phyloP scores from a whole-genome alignment of 2,888 invertebrate species.

The Phymatocera aterrima region DNA sequence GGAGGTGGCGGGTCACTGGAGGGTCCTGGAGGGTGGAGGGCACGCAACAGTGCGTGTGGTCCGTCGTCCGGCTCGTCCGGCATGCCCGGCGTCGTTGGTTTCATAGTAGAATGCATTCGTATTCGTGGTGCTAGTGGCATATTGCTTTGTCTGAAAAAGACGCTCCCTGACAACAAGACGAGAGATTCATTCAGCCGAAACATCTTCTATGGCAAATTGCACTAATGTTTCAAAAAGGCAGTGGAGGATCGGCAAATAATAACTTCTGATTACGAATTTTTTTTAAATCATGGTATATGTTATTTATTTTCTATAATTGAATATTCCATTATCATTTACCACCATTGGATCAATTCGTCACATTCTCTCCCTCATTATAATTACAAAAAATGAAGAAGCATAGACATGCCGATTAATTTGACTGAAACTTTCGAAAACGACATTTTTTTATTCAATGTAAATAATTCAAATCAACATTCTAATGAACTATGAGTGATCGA shows the following conservation, averaged over 20 bases:
- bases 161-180: constrained; percentile 10
- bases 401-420: too few relatives aligned
- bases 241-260: neutral
- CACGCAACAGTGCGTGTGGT: constrained; percentile 62
- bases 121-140: constrained; percentile 55
- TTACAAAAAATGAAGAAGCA: too few relatives aligned
- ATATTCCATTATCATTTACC: too few relatives aligned
- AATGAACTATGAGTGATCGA: too few relatives aligned
- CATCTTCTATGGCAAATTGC: neutral
- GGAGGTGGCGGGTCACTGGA: too few relatives aligned
- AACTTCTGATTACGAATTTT: neutral
- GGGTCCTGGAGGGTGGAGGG: constrained; percentile 33
- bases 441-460: too few relatives aligned
- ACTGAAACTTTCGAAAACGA: too few relatives aligned
- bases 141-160: constrained; percentile 61
- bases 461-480: too few relatives aligned
- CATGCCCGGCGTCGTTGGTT: constrained; percentile 47
- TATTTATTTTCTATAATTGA: too few relatives aligned
- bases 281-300: constrained; percentile 17
- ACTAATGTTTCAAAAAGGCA: neutral
- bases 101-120: constrained; percentile 52
- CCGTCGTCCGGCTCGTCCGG: constrained; percentile 51
- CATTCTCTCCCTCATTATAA: too few relatives aligned
- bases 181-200: neutral
- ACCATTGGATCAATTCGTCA: too few relatives aligned